Evolutionary conservation across 2,888 invertebrate genomes (phyloP), one percentile per base, ranked within the genome.

Genomic region (Griposia aprilina): DNA sequence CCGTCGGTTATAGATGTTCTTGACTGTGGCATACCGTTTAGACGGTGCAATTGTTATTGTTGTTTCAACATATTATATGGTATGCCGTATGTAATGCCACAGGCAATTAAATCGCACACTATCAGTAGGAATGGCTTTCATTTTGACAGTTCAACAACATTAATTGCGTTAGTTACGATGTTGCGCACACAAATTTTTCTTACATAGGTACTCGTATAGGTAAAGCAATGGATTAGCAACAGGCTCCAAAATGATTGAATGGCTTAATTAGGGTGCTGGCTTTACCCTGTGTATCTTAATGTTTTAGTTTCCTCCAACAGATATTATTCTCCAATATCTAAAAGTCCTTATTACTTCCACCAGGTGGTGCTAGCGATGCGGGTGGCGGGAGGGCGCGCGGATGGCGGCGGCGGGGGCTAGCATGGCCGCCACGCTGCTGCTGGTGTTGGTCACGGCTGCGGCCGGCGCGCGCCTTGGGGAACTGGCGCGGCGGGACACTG

Each of bases 371-470:
- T 87, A 91, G 94, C 91, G 87, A 95, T 94, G 95, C 90, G 90
- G 92, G 90, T 89, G 90, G 88, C 84, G 80, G 91, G 91, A 89
- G 91, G 90, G 90, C 85, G 92, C 83, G 88, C 88, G 86, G 89
- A 90, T 87, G 91, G 91, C 89, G 93, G 93, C 91, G 93, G 94
- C 91, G 96, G 93, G 91, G 95, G 96, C 91, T 95, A 95, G 95
- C 93, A 96, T 96, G 95, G 94, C 94, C 88, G 89, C 90, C 88
- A 91, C 91, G 93, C 94, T 95, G 92, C 93, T 95, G 86, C 93
- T 95, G 88, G 88, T 96, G 91, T 90, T 94, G 91, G 91, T 92
- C 86, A 90, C 94, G 88, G 93, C 93, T 89, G 92, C 93, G 82
- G 92, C 93, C 88, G 93, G 93, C 89, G 93, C 94, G 91, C 92